These are phyloP conservation scores for Pelobates cultripes DNA, from an alignment of 2,797 vertebrate genomes.

Conservation along the genomic window DNA sequence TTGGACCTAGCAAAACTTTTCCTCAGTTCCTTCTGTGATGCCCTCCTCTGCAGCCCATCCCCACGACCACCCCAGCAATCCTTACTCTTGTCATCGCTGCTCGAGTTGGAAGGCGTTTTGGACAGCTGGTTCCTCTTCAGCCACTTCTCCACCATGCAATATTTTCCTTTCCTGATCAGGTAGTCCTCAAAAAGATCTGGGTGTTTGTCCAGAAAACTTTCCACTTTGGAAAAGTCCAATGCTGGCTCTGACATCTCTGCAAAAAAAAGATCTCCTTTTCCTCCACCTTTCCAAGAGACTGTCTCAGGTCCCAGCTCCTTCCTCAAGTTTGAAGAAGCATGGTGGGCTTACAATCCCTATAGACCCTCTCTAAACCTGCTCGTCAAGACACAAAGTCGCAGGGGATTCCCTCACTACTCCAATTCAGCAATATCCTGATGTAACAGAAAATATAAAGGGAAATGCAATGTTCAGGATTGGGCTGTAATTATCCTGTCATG, in stretches of 20 bases:
- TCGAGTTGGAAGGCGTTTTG: constrained; percentile 56
- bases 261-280: background rate
- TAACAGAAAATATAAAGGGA: background rate
- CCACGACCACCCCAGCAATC: constrained; percentile 76
- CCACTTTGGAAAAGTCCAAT: constrained; percentile 91
- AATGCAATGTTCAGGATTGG: background rate
- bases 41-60: constrained; percentile 82
- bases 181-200: constrained; percentile 91
- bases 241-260: constrained; percentile 77
- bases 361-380: constrained; percentile 1
- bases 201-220: constrained; percentile 95
- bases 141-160: constrained; percentile 92
- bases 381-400: background rate
- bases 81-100: constrained; percentile 70
- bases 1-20: constrained; percentile 96
- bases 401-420: constrained; percentile 39
- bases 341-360: background rate
- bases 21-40: constrained; percentile 93
- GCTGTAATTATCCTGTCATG: background rate
- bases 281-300: background rate
- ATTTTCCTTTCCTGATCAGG: constrained; percentile 86
- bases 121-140: constrained; percentile 78
- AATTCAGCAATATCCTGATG: background rate
- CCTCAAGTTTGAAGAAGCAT: constrained; percentile 49
- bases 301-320: background rate